Evolutionary conservation across 2,113 vertebrate species (phyloP), one percentile per base, ranked within the genome.

Genomic region (Pontoporia blainvillei): DNA sequence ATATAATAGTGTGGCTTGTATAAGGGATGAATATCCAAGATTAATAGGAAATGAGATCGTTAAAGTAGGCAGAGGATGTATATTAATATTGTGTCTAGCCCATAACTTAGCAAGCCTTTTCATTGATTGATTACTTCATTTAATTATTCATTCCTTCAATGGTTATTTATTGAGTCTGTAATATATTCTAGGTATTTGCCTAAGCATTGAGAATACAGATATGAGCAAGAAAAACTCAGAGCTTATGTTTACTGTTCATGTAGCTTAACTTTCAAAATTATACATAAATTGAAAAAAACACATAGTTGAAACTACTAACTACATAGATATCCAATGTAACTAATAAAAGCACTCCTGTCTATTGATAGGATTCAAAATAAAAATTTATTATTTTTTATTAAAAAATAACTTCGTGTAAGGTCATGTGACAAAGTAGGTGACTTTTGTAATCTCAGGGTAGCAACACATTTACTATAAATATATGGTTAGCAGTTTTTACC

Each of bases 131-230:
- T 69, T 66, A 14, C 6, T 78, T 90, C 3, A 71, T 86, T 94
- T 62, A 90, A 69, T 92, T 87, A 86, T 92, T 83, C 54, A 84
- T 92, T 78, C 44, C 4, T 83, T 79, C n/a, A 54, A 2, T 67
- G 84, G 12, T 84, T 90, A 90, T 79, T 87, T 91, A 73, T 64
- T 79, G 54, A 82, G 10, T 73, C 29, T 92, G 1, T 82, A 44
- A 72, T 79, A 46, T 90, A 62, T 46, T 84, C 12, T 34, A 41
- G 34, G 20, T 44, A 83, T 79, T 93, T 62, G 13, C 54, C 20
- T 87, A 17, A 73, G n/a, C 41, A 62, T 25, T 41, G 23, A 67
- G 9, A 49, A 75, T 61, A 67, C 0, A 66, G 29, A 62, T 23
- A 69, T 69, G 72, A 96, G n/a, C 10, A 66, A 94, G 54, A 73